phyloP scores from a whole-genome alignment of 2,888 invertebrate genomes.

The Papilio gigon region DNA sequence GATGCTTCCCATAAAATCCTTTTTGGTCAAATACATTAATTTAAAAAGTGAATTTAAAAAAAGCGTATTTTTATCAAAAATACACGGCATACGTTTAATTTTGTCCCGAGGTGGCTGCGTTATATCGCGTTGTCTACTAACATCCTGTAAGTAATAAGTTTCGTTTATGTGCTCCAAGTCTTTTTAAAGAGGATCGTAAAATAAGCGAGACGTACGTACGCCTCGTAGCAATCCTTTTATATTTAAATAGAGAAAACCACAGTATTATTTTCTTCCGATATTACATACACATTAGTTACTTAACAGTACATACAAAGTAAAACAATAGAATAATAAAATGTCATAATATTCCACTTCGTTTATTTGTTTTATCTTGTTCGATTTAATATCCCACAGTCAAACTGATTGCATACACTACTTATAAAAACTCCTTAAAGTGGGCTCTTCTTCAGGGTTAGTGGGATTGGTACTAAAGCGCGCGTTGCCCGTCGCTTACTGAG shows the following conservation, averaged over 20 bases:
- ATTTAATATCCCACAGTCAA: no score
- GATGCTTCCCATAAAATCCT: no score
- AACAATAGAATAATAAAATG: not conserved
- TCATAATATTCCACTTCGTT: no score
- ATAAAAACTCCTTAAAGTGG: no score
- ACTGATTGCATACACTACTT: no score
- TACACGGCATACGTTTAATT: not conserved
- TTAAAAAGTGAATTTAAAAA: no score
- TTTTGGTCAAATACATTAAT: no score
- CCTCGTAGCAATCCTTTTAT: slow-evolving; percentile 27
- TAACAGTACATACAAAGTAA: not conserved
- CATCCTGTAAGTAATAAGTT: slow-evolving; percentile 34
- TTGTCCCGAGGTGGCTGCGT: slow-evolving; percentile 18
- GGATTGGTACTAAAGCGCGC: no score
- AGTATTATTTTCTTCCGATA: slow-evolving; percentile 13
- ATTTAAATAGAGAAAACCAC: slow-evolving; percentile 31
- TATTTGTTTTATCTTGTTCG: no score
- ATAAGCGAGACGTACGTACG: slow-evolving; percentile 16
- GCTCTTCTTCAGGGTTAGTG: no score
- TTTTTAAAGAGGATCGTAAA: slow-evolving; percentile 36
- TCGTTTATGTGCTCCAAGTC: slow-evolving; percentile 31
- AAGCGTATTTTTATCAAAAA: not conserved
- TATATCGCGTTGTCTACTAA: slow-evolving; percentile 27
- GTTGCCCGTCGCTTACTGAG: no score
- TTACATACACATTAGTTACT: slow-evolving; percentile 15